Conservation (phyloP, 53 echinoderm and acorn worm genomes). For the Hippasteria phrygiana region DNA sequence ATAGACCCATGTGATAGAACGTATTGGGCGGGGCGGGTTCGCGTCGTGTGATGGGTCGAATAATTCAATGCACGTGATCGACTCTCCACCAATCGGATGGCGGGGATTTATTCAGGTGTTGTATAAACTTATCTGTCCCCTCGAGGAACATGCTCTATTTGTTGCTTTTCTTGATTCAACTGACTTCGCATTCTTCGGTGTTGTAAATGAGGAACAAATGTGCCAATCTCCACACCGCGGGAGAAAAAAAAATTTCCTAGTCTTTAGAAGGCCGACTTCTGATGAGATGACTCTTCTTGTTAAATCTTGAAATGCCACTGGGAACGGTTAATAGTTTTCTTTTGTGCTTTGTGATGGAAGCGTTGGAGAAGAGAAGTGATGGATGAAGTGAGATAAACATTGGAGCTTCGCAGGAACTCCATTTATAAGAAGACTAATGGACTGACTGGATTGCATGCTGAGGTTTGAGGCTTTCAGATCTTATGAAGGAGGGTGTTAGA, state of each 20-base stretch:
- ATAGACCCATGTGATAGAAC: too few species aligned
- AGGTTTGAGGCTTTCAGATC: background rate
- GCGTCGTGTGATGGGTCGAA: too few species aligned
- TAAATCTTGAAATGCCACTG: background rate
- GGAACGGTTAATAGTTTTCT: too few species aligned
- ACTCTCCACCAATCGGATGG: too few species aligned
- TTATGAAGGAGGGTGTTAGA: background rate
- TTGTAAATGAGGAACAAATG: background rate
- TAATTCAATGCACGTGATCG: too few species aligned
- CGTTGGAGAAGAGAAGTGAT: background rate
- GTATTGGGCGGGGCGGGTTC: too few species aligned
- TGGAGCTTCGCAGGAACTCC: too few species aligned
- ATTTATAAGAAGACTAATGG: background rate
- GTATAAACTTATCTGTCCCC: background rate
- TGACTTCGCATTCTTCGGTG: background rate
- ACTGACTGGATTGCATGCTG: background rate
- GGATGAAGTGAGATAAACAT: background rate
- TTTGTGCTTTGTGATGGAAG: background rate
- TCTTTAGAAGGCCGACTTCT: too few species aligned
- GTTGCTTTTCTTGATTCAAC: background rate
- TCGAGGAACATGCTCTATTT: too few species aligned
- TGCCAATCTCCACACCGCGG: conserved; percentile 2
- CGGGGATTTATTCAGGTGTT: too few species aligned
- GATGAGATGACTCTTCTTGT: background rate
- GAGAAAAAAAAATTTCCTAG: too few species aligned